Base-by-base conservation (phyloP, 2,797 vertebrate genomes). In the Chaetodon trifasciatus region DNA sequence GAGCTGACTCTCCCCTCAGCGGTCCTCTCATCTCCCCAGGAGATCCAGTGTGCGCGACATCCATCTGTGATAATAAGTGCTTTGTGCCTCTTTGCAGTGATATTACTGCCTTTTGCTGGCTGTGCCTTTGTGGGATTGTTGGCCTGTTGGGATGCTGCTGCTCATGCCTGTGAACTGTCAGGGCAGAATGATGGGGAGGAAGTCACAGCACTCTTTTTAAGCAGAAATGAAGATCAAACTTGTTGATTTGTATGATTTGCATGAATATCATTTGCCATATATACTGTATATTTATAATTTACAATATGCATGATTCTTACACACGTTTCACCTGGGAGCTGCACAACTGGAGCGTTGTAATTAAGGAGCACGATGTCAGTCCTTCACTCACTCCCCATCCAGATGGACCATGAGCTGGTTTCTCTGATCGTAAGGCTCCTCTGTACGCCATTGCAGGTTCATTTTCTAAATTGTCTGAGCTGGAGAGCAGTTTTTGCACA, bases 11-110 rank as follows among this genome's bases (percentile, higher is more conserved):
- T 7, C 42, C 40, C 62, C 23, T 69, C 39, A 52, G 56, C 4
- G 10, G 65, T 28, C 62, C 23, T 77, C n/a, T 69, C 64, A 47
- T 71, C 82, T 81, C 71, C 67, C 55, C 44, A 35, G 73, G 82
- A 85, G 66, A 81, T 61, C 57, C 79, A 79, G n/a, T 60, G 76
- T 82, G 44, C 52, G 35, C 23, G 37, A 68, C 67, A 66, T 82
- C 84, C 78, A 85, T 85, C 82, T 86, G 85, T 81, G 79, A 52
- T 55, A 80, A 82, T 80, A 73, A 87, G 49, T 62, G 74, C 50
- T 40, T 46, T 60, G 58, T 74, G 67, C 11, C 49, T 81, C 15
- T 2, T 37, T 46, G 84, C 40, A 1, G 70, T 47, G 70, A 71
- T 73, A 32, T 80, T 28, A 0, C 39, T 77, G 67, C 70, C 21